Evolutionary conservation across 2,888 invertebrate species (phyloP), one percentile per base, ranked within the genome.

Genomic region (Oxyscelio sp.): DNA sequence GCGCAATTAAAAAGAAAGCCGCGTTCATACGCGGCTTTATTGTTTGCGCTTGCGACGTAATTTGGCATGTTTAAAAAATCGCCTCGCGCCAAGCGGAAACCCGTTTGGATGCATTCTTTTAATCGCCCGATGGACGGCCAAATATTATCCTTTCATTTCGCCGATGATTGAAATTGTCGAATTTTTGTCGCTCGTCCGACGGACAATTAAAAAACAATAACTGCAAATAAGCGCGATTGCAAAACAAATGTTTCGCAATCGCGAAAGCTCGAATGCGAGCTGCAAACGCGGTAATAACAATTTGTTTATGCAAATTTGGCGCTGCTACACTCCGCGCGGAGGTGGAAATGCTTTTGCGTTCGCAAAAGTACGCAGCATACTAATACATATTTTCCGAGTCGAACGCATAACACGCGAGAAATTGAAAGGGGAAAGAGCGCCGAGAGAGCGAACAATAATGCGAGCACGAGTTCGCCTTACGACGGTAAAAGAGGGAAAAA

Each of bases 391-490:
- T 80, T 85, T 82, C 77, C 86, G 66, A 85, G 66, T 50, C 78
- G 65, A 73, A 65, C 77, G 65, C 71, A 77, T 78, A 81, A 78
- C 75, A 78, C 83, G 77, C 68, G 71, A 66, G 21, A 61, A 34
- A 34, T 34, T 8, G 34, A 9, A 11, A 9, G 34, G 11, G 34
- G 34, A 22, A 34, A 24, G 21, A 15, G 59, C 2, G 24, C 17
- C 9, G 22, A 31, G 48, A 31, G 11, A 48, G 48, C 21, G 43
- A 48, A 71, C 59, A 84, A 86, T 79, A 83, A 77, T 43, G 68
- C 82, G 86, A 83, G 84, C 80, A 82, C 82, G 85, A 82, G 73
- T 50, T 77, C 59, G 58, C 65, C 58, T 61, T 61, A 27, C 1
- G 68, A 45, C 48, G 61, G 34, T n/a, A n/a, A n/a, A n/a, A n/a